Conservation (phyloP, 92 coral and sea anemone species). For the Scolanthus callimorphus region DNA sequence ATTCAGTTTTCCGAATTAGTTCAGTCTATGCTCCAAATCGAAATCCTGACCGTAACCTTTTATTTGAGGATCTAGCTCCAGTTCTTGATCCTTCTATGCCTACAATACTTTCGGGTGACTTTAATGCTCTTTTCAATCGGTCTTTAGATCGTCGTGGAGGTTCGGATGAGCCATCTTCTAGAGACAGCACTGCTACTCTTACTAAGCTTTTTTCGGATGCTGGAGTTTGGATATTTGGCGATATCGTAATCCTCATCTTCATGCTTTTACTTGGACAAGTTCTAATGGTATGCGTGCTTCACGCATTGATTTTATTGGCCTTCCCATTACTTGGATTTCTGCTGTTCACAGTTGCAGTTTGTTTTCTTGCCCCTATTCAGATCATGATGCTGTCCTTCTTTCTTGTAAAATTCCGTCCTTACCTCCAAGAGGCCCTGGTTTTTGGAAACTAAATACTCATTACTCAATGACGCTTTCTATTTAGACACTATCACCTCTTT, state of each 20-base stretch:
- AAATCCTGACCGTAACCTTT: neutral
- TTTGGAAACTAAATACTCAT: neutral
- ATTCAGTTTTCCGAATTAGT: neutral
- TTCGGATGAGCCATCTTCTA: neutral
- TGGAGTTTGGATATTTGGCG: neutral
- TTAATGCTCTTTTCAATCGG: neutral
- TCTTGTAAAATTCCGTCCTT: neutral
- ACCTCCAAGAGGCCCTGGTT: neutral
- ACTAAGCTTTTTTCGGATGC: neutral
- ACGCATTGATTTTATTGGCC: neutral
- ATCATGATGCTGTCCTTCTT: conserved; percentile 5
- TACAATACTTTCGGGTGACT: neutral
- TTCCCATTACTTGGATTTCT: neutral
- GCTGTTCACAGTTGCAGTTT: neutral
- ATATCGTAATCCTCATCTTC: neutral
- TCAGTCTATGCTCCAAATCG: neutral
- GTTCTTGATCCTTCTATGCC: no score
- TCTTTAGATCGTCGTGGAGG: no score
- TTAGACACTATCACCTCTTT: no score
- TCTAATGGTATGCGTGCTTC: neutral
- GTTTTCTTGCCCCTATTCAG: neutral
- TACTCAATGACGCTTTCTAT: no score
- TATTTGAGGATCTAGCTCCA: neutral
- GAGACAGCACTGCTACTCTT: neutral
- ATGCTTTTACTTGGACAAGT: neutral